Base-by-base conservation (phyloP, 1,140 invertebrate species). In the Drosophila leontia region DNA sequence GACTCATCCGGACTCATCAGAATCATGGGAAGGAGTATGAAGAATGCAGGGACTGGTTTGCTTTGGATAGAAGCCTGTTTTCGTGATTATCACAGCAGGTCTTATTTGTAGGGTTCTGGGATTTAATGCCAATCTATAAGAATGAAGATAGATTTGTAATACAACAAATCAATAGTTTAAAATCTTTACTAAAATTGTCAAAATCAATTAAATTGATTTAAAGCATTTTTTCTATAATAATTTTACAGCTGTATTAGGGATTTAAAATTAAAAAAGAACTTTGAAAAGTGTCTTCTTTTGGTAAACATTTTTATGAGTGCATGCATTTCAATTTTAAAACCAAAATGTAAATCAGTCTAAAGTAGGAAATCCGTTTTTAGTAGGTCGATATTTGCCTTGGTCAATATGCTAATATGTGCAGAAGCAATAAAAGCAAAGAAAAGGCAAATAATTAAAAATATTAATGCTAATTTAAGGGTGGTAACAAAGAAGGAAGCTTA, bases 21-120 rank as follows among this genome's bases (percentile, higher is more conserved):
- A 17, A 32, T 12, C 32, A 15, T n/a, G 63, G 34, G 7, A 37
- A 44, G 45, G 7, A 65, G 65, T 19, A 12, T 44, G 19, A 2
- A 32, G 60, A 17, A 6, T 55, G 53, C 13, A 56, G 51, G 51
- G 23, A 13, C 34, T 11, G 17, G 26, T 19, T 51, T n/a, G 37
- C 15, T 34, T 23, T n/a, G 13, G 26, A n/a, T 23, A 9, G 1
- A 23, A 34, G 41, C 42, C 41, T 37, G 64, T 39, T 70, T 44
- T 50, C 15, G 56, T 45, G 29, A 45, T 47, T 69, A 55, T 29
- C 68, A 9, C 68, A 69, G 64, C 68, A 70, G 68, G 64, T 56
- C 41, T 15, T 34, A 42, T 19, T 13, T 26, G 19, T 3, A 48
- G 64, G 42, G 19, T 12, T 35, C 13, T 32, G 34, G 34, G 17